Percentiles rank a stretch among this genome's conserved stretches.
Conservation (phyloP, 2,797 vertebrate genomes). For the Hippopotamyrus pictus region DNA sequence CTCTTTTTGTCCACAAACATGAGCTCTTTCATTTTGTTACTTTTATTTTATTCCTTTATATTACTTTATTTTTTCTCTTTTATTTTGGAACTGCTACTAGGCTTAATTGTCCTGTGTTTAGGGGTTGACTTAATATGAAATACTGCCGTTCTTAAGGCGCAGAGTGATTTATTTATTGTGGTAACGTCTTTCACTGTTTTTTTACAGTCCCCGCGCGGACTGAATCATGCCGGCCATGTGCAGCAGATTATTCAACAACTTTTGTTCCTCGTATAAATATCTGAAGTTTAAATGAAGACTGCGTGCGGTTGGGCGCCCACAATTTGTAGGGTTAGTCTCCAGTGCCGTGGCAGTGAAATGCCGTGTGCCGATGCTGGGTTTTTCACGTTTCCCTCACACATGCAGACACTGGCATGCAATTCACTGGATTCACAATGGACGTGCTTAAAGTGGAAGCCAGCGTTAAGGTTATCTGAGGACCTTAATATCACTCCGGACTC, state of each 20-base stretch:
- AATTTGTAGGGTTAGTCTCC: background rate
- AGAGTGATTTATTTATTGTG: conserved; percentile 11
- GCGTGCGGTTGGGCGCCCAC: background rate
- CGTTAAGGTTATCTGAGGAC: background rate
- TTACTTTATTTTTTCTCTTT: background rate
- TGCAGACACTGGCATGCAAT: background rate
- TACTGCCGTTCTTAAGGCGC: background rate
- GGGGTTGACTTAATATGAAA: background rate
- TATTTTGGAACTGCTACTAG: background rate
- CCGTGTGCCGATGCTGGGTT: background rate
- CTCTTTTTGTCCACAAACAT: background rate
- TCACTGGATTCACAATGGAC: background rate
- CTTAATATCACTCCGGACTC: background rate
- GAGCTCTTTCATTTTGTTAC: background rate
- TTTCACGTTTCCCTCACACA: background rate
- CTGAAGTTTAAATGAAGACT: background rate
- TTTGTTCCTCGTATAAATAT: background rate
- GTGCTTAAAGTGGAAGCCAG: background rate
- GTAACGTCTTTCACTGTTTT: background rate
- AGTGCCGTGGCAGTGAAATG: background rate
- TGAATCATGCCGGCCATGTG: background rate
- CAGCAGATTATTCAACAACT: background rate
- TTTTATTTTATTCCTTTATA: background rate
- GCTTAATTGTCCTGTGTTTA: background rate
- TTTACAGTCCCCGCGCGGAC: background rate